A percentile compares a stretch with the other conserved stretches of the same genome.
Conservation (phyloP, 2,888 invertebrate genomes). For the Alentia gelatinosa region DNA sequence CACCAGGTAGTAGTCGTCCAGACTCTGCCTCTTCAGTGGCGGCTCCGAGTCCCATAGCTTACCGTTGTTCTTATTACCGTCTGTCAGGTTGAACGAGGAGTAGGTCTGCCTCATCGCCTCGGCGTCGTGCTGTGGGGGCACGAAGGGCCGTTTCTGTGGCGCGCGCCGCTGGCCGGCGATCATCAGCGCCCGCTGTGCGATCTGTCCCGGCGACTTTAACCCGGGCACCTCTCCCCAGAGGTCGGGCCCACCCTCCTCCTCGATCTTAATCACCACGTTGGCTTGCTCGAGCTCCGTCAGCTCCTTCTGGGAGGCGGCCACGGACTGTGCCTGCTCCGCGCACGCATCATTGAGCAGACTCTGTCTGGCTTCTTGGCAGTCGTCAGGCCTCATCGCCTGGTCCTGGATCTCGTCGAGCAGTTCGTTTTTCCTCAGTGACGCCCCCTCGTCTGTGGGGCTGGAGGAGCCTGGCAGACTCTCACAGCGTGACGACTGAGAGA, state of each 20-base stretch:
- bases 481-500: not conserved
- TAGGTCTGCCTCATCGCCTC: constrained; percentile 22
- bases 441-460: not conserved
- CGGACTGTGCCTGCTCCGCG: not conserved
- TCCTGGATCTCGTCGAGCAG: not conserved
- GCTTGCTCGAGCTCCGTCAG: not conserved
- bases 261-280: not conserved
- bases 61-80: not conserved
- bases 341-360: not conserved
- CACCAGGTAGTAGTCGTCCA: constrained; percentile 23
- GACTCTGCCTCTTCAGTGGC: not conserved
- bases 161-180: constrained; percentile 18
- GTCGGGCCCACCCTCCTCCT: not conserved
- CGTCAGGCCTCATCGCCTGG: not conserved
- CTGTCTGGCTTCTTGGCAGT: not conserved
- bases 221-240: not conserved
- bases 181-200: constrained; percentile 19
- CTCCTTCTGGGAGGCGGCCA: not conserved
- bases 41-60: constrained; percentile 20
- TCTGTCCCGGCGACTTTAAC: not conserved
- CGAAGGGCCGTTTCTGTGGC: not conserved
- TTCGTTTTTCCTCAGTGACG: not conserved
- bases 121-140: not conserved
- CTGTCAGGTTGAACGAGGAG: not conserved
- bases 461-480: not conserved